Percentiles rank a stretch among this genome's conserved stretches.
phyloP scores from a whole-genome alignment of 2,113 vertebrate species.

The Acanthisitta chloris region DNA sequence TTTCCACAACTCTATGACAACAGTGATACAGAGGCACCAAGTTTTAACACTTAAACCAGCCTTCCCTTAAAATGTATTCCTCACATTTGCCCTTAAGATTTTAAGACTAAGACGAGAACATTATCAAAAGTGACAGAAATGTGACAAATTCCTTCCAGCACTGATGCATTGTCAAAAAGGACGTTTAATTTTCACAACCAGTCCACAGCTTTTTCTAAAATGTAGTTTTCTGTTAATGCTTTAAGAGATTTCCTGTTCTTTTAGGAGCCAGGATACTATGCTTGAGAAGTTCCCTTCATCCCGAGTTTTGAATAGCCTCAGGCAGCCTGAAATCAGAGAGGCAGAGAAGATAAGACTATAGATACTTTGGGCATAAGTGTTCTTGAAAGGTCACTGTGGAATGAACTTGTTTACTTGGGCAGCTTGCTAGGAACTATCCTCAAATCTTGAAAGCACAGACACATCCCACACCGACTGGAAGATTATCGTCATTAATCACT shows the following conservation, averaged over 20 bases:
- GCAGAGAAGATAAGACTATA: background rate
- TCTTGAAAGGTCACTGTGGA: background rate
- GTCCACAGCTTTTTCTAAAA: background rate
- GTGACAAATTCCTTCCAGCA: background rate
- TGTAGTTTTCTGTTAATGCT: background rate
- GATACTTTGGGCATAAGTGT: background rate
- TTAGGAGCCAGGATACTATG: background rate
- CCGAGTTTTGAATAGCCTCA: background rate
- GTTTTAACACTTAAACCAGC: background rate
- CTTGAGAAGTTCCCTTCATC: background rate
- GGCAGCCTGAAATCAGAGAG: background rate
- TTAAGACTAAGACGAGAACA: background rate
- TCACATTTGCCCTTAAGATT: background rate
- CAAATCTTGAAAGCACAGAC: background rate
- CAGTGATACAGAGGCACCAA: background rate
- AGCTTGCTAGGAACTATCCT: background rate
- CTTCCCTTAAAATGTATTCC: background rate
- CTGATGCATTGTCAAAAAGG: background rate
- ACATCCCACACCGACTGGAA: background rate
- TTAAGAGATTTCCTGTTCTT: background rate
- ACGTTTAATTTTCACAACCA: background rate
- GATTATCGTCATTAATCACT: background rate
- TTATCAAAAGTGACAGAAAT: background rate
- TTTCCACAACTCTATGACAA: background rate
- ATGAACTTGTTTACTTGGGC: background rate